Evolutionary conservation across 2,797 vertebrate genomes (phyloP).

Genomic region (Falco columbarius): DNA sequence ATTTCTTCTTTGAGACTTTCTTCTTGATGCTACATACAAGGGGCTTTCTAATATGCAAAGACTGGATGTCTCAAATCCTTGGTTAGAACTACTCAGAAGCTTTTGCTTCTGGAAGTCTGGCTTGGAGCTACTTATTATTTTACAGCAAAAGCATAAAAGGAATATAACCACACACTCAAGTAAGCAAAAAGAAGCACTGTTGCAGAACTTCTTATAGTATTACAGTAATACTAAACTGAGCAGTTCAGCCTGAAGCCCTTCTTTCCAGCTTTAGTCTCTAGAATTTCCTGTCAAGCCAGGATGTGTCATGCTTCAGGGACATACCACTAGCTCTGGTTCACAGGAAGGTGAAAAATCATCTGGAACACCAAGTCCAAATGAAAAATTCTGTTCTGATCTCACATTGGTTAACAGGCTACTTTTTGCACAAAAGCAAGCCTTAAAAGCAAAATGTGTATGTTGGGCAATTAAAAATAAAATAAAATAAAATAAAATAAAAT

Average conservation of each 20-base stretch:
- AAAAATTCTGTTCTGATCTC: not conserved
- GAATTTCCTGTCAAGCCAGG: not conserved
- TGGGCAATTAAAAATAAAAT: too few species aligned
- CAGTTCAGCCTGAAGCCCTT: not conserved
- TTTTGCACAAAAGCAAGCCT: not conserved
- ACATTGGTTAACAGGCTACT: not conserved
- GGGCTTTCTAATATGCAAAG: not conserved
- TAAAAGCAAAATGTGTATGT: not conserved
- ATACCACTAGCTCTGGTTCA: not conserved
- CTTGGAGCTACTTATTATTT: not conserved
- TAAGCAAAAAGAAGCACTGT: not conserved
- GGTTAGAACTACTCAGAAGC: not conserved
- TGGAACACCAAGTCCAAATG: not conserved
- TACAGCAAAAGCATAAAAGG: not conserved
- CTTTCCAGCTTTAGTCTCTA: not conserved
- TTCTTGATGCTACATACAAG: not conserved
- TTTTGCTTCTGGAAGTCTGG: slow-evolving; percentile 4
- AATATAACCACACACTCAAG: not conserved
- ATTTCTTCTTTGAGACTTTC: too few species aligned
- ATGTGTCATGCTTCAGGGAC: not conserved
- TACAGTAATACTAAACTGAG: not conserved
- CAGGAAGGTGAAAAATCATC: not conserved
- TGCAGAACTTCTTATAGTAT: not conserved
- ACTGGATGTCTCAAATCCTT: not conserved
- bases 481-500: too few species aligned